Conservation (phyloP, 2,113 vertebrate species). For the Setophaga kirtlandii region DNA sequence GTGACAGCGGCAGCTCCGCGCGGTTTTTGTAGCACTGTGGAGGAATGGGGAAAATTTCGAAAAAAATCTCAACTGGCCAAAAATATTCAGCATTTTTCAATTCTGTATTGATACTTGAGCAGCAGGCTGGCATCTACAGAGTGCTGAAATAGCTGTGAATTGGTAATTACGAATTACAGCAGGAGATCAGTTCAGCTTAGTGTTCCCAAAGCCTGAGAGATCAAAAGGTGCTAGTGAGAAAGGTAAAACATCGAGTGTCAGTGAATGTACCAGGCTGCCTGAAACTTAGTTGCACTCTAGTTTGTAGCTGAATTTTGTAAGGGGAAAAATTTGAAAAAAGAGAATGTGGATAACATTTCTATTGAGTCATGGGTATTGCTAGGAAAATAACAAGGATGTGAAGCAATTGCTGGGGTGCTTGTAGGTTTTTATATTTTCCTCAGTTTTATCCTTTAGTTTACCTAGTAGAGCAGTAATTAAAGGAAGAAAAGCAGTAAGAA, state of each 20-base stretch:
- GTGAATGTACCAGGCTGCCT: conserved; percentile 61
- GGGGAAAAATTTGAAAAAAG: background rate
- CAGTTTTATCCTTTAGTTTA: background rate
- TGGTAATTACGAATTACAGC: conserved; percentile 60
- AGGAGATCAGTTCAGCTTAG: conserved; percentile 67
- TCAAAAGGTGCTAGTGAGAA: conserved; percentile 68
- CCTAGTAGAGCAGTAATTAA: background rate
- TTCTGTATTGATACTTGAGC: background rate
- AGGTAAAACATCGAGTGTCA: conserved; percentile 48
- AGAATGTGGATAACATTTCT: conserved; percentile 35
- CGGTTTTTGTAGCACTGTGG: background rate
- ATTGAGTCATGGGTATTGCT: background rate
- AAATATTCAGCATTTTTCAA: conserved; percentile 16
- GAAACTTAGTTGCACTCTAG: conserved; percentile 57
- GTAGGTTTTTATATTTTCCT: background rate
- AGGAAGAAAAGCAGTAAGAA: background rate
- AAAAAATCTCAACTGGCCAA: background rate
- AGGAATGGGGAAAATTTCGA: background rate
- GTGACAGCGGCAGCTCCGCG: background rate
- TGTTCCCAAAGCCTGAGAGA: conserved; percentile 55
- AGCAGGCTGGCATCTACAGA: conserved; percentile 9
- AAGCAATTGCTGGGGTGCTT: background rate
- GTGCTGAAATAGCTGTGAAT: conserved; percentile 50
- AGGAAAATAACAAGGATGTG: conserved; percentile 32
- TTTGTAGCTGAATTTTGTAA: conserved; percentile 1